Percentiles rank a stretch among this genome's conserved stretches.
phyloP scores from a whole-genome alignment of 2,113 vertebrate species.

The Camelus dromedarius region DNA sequence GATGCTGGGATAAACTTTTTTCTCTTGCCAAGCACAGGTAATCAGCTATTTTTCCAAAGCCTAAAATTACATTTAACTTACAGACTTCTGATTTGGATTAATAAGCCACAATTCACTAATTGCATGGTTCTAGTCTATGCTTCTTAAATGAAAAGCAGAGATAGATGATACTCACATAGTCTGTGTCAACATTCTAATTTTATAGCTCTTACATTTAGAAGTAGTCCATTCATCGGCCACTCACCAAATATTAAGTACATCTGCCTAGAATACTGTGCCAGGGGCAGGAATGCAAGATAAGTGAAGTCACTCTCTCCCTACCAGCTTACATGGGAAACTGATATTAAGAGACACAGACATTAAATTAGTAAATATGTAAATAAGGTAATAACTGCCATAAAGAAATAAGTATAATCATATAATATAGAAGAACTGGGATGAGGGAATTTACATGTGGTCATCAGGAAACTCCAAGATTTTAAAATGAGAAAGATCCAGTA shows the following conservation, averaged over 20 bases:
- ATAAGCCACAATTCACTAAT: neutral
- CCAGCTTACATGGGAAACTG: neutral
- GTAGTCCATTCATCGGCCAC: neutral
- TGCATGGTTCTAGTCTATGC: neutral
- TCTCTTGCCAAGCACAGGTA: neutral
- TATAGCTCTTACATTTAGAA: constrained; percentile 19
- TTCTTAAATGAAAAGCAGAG: constrained; percentile 47
- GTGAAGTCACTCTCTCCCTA: neutral
- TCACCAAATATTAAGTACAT: neutral
- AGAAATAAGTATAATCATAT: neutral
- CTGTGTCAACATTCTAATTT: neutral
- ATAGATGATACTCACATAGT: neutral
- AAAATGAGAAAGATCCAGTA: constrained; percentile 41
- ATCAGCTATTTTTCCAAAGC: neutral
- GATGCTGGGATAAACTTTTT: constrained; percentile 15
- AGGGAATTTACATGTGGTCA: neutral
- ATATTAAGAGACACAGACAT: neutral
- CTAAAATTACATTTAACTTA: constrained; percentile 14
- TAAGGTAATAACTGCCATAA: neutral
- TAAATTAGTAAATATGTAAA: constrained; percentile 28
- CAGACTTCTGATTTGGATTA: constrained; percentile 24
- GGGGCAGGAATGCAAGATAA: neutral
- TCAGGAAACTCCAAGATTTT: constrained; percentile 23
- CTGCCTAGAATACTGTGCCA: neutral
- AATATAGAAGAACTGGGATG: neutral